These are phyloP conservation scores for Acanthococcus lagerstroemiae DNA, from an alignment of 2,888 invertebrate species.

Conservation along the genomic window DNA sequence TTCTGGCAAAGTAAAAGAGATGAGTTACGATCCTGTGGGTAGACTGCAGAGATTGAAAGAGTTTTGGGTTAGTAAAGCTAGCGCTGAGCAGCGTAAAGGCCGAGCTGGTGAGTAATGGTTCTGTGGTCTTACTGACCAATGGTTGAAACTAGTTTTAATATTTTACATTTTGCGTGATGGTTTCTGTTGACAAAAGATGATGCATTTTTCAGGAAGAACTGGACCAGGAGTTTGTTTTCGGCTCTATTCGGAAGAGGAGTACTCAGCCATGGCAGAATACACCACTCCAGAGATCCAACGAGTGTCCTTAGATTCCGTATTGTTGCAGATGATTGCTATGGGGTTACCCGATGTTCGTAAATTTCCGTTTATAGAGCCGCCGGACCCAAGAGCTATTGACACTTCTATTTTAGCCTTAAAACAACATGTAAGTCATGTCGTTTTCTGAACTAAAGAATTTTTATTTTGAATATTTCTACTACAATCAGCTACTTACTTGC, in stretches of 20 bases:
- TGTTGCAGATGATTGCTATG: constrained; percentile 87
- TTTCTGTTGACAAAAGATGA: neutral
- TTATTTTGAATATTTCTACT: too few relatives aligned
- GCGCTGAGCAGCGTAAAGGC: constrained; percentile 93
- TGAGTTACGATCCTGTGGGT: constrained; percentile 84
- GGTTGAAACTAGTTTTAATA: too few relatives aligned
- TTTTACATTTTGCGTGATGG: too few relatives aligned
- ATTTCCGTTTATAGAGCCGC: constrained; percentile 95
- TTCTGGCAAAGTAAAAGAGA: constrained; percentile 92
- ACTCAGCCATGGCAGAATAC: constrained; percentile 65
- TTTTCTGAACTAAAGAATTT: too few relatives aligned
- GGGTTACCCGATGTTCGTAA: constrained; percentile 80
- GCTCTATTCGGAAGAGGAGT: constrained; percentile 75
- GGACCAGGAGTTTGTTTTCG: constrained; percentile 94
- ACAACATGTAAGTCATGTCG: constrained; percentile 56
- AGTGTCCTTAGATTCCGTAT: constrained; percentile 82
- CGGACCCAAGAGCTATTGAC: constrained; percentile 70
- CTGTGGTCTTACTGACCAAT: neutral
- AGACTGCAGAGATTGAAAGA: constrained; percentile 87
- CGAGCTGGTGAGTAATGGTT: constrained; percentile 52
- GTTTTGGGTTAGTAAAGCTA: constrained; percentile 94
- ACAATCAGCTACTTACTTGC: too few relatives aligned
- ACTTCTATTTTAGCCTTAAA: constrained; percentile 76
- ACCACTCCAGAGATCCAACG: constrained; percentile 88
- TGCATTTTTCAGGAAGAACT: constrained; percentile 37